These are phyloP conservation scores for Drosophila orosa DNA, from an alignment of 1,140 invertebrate species.

Conservation along the genomic window DNA sequence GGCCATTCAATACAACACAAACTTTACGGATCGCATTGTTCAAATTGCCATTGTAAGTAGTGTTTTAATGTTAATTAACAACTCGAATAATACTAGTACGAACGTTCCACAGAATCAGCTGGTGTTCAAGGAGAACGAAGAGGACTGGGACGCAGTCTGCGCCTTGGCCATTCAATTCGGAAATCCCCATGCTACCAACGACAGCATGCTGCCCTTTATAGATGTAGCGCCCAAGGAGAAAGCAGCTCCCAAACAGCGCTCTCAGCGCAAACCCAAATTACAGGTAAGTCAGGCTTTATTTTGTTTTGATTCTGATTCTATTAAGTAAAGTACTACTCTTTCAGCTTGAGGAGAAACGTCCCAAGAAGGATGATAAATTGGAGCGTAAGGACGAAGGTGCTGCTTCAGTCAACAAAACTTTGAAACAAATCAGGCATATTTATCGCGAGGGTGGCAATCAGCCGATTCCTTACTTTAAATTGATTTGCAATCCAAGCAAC, in stretches of 20 bases:
- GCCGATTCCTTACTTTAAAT: conserved; percentile 69
- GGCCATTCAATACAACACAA: conserved; percentile 57
- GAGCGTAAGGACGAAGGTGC: conserved; percentile 71
- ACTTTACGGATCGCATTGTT: conserved; percentile 57
- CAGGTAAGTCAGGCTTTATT: conserved; percentile 14
- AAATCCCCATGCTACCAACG: conserved; percentile 41
- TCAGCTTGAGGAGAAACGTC: conserved; percentile 64
- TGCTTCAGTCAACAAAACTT: conserved; percentile 37
- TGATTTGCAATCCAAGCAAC: conserved; percentile 63
- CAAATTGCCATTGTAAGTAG: conserved; percentile 53
- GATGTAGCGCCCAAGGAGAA: conserved; percentile 54
- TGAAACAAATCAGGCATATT: conserved; percentile 55
- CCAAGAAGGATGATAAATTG: conserved; percentile 55
- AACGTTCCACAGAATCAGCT: conserved; percentile 29
- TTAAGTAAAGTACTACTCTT: not conserved
- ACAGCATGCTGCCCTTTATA: conserved; percentile 70
- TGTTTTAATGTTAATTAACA: not conserved
- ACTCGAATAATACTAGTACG: not conserved
- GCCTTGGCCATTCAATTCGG: conserved; percentile 44
- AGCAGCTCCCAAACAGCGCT: conserved; percentile 55
- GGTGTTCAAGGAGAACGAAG: conserved; percentile 50
- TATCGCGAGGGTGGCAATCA: conserved; percentile 42
- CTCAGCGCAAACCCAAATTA: conserved; percentile 29
- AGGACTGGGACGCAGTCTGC: conserved; percentile 60
- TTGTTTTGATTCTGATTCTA: no score